phyloP scores from a whole-genome alignment of 2,888 invertebrate genomes.

The Magallana nippona region DNA sequence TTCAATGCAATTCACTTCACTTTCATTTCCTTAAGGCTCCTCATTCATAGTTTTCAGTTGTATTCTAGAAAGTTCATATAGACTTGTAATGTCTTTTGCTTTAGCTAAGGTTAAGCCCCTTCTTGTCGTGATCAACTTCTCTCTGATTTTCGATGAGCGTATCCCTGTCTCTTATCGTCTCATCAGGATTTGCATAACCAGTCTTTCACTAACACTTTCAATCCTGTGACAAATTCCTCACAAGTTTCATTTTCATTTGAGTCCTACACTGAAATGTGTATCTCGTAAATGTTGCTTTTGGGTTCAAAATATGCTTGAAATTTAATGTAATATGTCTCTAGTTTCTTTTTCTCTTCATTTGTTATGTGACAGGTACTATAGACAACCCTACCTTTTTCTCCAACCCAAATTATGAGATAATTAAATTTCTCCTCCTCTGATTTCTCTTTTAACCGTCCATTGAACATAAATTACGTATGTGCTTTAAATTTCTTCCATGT shows the following conservation, averaged over 20 bases:
- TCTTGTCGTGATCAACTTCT: constrained; percentile 51
- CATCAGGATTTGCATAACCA: constrained; percentile 49
- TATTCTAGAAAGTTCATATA: constrained; percentile 49
- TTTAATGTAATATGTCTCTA: constrained; percentile 35
- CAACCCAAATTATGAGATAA: constrained; percentile 55
- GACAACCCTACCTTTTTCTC: constrained; percentile 50
- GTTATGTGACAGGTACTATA: constrained; percentile 48
- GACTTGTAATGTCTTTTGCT: constrained; percentile 47
- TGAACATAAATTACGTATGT: constrained; percentile 52
- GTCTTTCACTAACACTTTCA: constrained; percentile 48
- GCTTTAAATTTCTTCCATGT: constrained; percentile 51
- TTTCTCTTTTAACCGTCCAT: constrained; percentile 51
- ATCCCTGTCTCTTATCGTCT: constrained; percentile 52
- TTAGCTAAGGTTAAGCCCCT: constrained; percentile 50
- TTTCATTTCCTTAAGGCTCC: constrained; percentile 43
- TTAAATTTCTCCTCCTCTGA: constrained; percentile 49
- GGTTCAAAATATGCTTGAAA: constrained; percentile 50
- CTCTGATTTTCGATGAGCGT: constrained; percentile 45
- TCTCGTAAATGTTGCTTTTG: constrained; percentile 50
- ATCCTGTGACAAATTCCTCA: constrained; percentile 55
- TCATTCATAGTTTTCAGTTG: constrained; percentile 50
- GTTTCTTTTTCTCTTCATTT: constrained; percentile 46
- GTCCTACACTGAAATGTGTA: constrained; percentile 52
- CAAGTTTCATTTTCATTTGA: constrained; percentile 48
- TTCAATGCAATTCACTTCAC: not conserved